These are phyloP conservation scores for Valencia hispanica DNA, from an alignment of 2,797 vertebrate genomes.

Conservation along the genomic window DNA sequence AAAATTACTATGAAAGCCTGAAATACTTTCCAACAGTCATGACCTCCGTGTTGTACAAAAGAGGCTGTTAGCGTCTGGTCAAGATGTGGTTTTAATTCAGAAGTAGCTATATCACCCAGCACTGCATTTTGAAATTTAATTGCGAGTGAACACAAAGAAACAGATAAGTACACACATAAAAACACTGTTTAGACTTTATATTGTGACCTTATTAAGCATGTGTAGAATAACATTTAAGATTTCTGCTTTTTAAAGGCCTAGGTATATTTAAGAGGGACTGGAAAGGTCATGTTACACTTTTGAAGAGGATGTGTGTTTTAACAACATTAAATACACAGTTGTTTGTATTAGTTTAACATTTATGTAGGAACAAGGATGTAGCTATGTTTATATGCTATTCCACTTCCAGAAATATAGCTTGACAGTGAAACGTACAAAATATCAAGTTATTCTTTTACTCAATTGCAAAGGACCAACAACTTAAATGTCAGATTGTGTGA, in stretches of 20 bases:
- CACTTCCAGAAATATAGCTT: background rate
- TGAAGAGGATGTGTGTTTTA: background rate
- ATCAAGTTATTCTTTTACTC: background rate
- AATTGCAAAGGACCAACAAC: background rate
- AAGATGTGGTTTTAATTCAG: constrained; percentile 20
- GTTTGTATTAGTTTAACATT: background rate
- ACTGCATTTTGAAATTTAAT: background rate
- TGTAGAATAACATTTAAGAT: background rate
- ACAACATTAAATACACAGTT: background rate
- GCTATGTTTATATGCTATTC: background rate
- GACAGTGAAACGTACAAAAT: background rate
- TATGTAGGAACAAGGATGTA: background rate
- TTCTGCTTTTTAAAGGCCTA: background rate
- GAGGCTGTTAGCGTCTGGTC: constrained; percentile 9
- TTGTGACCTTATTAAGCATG: background rate
- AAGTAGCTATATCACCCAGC: background rate
- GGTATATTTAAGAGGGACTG: background rate
- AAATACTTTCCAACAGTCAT: background rate
- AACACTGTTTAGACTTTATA: background rate
- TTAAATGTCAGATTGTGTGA: background rate
- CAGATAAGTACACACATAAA: background rate
- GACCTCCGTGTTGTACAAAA: background rate
- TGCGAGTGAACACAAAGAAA: background rate
- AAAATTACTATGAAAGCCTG: constrained; percentile 4
- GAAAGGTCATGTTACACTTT: background rate